These are phyloP conservation scores for Pycnomerus fuliginosus DNA, from an alignment of 2,888 invertebrate genomes.

Conservation along the genomic window DNA sequence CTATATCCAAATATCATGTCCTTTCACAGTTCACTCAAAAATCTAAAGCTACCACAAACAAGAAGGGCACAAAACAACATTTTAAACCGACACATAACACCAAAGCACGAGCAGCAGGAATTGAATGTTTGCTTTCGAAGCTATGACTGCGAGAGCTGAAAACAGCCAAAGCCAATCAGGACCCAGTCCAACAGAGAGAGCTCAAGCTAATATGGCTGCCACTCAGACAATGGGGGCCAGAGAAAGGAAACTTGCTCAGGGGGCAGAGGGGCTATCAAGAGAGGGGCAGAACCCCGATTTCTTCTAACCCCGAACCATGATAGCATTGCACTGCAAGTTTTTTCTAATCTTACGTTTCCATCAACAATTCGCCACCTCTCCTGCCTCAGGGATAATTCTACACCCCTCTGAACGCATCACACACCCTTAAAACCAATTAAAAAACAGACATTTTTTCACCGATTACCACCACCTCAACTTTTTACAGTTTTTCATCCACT, in stretches of 20 bases:
- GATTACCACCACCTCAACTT: conserved; percentile 1
- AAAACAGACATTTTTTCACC: conserved; percentile 1
- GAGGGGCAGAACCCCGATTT: conserved; percentile 44
- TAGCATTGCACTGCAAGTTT: conserved; percentile 38
- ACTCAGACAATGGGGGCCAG: conserved; percentile 53
- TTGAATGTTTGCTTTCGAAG: conserved; percentile 40
- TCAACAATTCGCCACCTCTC: conserved; percentile 20
- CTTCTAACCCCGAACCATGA: conserved; percentile 47
- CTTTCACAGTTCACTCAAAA: conserved; percentile 37
- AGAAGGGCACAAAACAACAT: conserved; percentile 42
- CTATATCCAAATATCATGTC: conserved; percentile 27
- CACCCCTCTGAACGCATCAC: conserved; percentile 7
- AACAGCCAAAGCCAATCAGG: conserved; percentile 55
- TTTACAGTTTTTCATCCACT: conserved; percentile 12
- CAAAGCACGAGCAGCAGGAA: conserved; percentile 39
- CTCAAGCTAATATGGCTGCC: conserved; percentile 56
- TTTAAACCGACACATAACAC: conserved; percentile 40
- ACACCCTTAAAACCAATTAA: conserved; percentile 9
- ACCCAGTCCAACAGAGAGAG: conserved; percentile 52
- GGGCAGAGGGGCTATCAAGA: conserved; percentile 42
- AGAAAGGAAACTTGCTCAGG: conserved; percentile 50
- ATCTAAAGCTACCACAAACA: conserved; percentile 38
- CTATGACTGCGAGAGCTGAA: conserved; percentile 50
- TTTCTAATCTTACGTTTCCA: conserved; percentile 23
- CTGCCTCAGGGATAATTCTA: no score